Evolutionary conservation across 2,888 invertebrate genomes (phyloP), one percentile per base, ranked within the genome.

Genomic region (Brachyptera risi): DNA sequence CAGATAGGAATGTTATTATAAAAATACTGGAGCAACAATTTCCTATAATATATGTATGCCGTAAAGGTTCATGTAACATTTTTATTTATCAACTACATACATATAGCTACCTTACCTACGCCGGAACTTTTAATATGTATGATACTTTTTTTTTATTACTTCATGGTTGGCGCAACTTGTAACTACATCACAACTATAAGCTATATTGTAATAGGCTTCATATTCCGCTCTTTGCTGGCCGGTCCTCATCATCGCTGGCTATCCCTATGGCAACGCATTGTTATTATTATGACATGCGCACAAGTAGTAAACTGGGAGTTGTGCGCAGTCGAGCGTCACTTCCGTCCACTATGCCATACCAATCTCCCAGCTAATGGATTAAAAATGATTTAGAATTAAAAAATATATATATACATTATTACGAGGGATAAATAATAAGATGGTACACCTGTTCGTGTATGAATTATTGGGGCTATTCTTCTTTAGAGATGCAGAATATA

Each of bases 71-170:
- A 15, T 51, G 7, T 26, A 31, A 15, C 31, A 19, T 15, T 21
- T 19, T 54, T 37, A 15, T 51, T 31, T 54, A 47, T 47, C 2
- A 13, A 42, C 3, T 42, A 4, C n/a, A n/a, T 31, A 31, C 9
- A 47, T 47, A 47, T 47, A 23, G 47, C n/a, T n/a, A n/a, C n/a
- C n/a, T n/a, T 31, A 47, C n/a, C n/a, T 44, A 35, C 35, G 54
- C 54, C 54, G 54, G 54, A 54, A 54, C 54, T 54, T 21, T 13
- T 37, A n/a, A n/a, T n/a, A 54, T 54, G 54, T 54, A 54, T 35
- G 3, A 21, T 37, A 35, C n/a, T n/a, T n/a, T n/a, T 54, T 51
- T 54, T 51, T 54, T 54, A 54, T 21, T 15, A 37, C 37, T 54
- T 54, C 54, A 54, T 13, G 54, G 54, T 35, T 54, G 35, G 37